Conservation (phyloP, 2,113 vertebrate genomes). For the Hassar affinis region DNA sequence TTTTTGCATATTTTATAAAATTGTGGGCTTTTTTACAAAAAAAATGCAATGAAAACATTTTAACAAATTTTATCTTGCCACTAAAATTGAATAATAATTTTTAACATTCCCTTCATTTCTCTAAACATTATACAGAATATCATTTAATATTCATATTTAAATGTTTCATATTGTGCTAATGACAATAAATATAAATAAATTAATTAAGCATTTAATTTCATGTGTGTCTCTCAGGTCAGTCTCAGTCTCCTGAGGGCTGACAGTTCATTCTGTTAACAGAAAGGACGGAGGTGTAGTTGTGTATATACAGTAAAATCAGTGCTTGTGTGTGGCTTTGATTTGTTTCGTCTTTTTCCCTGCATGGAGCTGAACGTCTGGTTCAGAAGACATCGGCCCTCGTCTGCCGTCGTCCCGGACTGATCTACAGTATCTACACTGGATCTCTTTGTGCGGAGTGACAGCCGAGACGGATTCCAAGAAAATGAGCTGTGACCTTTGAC, state of each 20-base stretch:
- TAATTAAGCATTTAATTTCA: too few species aligned
- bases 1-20: neutral
- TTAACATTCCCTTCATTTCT: too few species aligned
- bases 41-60: neutral
- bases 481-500: conserved; percentile 15
- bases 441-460: conserved; percentile 12
- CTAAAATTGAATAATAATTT: too few species aligned
- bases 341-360: too few species aligned
- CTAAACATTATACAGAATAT: too few species aligned
- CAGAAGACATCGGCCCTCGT: neutral
- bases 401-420: neutral
- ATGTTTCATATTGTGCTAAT: too few species aligned
- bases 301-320: neutral
- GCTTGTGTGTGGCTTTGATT: too few species aligned
- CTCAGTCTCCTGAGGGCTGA: neutral
- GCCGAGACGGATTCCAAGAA: conserved; percentile 6
- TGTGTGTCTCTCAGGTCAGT: neutral
- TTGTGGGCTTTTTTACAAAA: neutral
- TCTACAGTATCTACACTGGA: neutral
- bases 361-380: too few species aligned
- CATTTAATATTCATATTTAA: too few species aligned
- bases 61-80: too few species aligned
- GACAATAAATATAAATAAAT: too few species aligned
- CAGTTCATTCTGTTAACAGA: neutral
- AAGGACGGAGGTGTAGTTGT: neutral